A percentile compares a stretch with the other conserved stretches of the same genome.
Evolutionary conservation across 2,113 vertebrate genomes (phyloP).

Genomic region (Anthoscopus minutus): DNA sequence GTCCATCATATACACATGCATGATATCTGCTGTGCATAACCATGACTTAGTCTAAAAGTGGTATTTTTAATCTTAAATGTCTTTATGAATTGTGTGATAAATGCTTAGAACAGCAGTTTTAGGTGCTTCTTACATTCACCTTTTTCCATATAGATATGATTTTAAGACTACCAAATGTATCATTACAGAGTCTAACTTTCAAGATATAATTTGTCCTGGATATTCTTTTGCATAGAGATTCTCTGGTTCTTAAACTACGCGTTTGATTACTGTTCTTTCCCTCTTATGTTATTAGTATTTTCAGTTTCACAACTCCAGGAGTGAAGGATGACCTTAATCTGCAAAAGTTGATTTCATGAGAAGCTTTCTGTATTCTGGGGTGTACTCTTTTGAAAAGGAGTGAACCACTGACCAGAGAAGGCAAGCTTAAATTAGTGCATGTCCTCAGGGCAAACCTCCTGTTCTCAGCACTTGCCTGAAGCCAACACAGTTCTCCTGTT

Average conservation of each 20-base stretch:
- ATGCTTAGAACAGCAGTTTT: background rate
- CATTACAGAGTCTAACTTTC: background rate
- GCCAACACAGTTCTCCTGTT: conserved; percentile 7
- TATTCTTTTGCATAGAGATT: background rate
- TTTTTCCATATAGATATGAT: background rate
- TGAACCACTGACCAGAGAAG: conserved; percentile 49
- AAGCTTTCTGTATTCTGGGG: conserved; percentile 17
- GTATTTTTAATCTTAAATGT: background rate
- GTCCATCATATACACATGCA: background rate
- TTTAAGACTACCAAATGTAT: background rate
- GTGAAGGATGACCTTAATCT: conserved; percentile 26
- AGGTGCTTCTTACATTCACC: background rate
- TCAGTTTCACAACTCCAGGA: background rate
- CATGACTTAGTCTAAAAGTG: background rate
- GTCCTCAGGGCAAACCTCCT: conserved; percentile 46
- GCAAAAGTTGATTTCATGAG: conserved; percentile 21
- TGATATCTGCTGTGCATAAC: background rate
- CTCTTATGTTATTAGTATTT: background rate
- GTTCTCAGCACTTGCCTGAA: conserved; percentile 37
- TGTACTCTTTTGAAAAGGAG: conserved; percentile 33
- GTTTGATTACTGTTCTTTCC: background rate
- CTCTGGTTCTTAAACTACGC: background rate
- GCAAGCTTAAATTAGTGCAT: conserved; percentile 55
- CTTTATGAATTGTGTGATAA: background rate
- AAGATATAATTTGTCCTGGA: background rate